Evolutionary conservation across 2,888 invertebrate species (phyloP).

Genomic region (Litoditis marina): DNA sequence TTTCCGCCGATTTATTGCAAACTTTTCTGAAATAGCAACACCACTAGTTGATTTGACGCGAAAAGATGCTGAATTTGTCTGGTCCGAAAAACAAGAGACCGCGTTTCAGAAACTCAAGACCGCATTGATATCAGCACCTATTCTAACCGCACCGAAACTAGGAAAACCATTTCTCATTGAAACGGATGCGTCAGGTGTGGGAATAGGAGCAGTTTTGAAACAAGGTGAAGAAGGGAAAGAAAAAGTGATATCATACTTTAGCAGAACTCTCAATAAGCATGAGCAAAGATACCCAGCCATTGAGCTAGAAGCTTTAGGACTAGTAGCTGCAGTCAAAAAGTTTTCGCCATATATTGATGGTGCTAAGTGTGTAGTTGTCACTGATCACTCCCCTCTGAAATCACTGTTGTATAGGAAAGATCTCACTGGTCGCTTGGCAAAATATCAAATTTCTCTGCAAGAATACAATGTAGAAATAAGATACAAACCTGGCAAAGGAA

Average conservation of each 20-base stretch:
- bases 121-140: slow-evolving; percentile 8
- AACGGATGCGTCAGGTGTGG: slow-evolving; percentile 19
- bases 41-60: slow-evolving; percentile 9
- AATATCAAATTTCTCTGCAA: slow-evolving; percentile 11
- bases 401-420: slow-evolving; percentile 10
- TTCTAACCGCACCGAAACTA: slow-evolving; percentile 15
- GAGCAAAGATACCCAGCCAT: slow-evolving; percentile 18
- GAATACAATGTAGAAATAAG: slow-evolving; percentile 15
- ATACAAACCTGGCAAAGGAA: slow-evolving; percentile 18
- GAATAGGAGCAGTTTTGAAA: slow-evolving; percentile 19
- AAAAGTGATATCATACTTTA: slow-evolving; percentile 16
- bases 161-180: slow-evolving; percentile 24
- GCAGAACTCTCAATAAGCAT: slow-evolving; percentile 7
- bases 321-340: slow-evolving; percentile 15
- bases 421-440: slow-evolving; percentile 11
- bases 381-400: slow-evolving; percentile 21
- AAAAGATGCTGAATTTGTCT: neutral
- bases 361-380: slow-evolving; percentile 8
- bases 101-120: slow-evolving; percentile 12
- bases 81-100: neutral
- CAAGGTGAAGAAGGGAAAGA: slow-evolving; percentile 14
- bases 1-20: slow-evolving; percentile 11
- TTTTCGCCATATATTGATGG: slow-evolving; percentile 22
- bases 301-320: slow-evolving; percentile 22
- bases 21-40: slow-evolving; percentile 9